Percentiles rank a stretch among this genome's conserved stretches.
Conservation (phyloP, 1,140 invertebrate genomes). For the Cotesia chilonis region DNA sequence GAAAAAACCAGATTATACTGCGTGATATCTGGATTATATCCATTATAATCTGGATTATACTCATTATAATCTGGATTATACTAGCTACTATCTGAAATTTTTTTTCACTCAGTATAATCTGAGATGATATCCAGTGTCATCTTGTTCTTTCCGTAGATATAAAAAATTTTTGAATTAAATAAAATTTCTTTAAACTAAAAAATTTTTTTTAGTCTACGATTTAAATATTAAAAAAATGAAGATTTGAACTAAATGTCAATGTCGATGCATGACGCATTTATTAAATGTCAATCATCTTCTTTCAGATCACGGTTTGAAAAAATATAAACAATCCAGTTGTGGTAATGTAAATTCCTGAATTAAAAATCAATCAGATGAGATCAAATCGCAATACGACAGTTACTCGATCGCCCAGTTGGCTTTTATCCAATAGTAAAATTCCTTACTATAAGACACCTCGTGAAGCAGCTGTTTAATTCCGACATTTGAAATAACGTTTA, state of each 20-base stretch:
- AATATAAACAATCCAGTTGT: slow-evolving; percentile 6
- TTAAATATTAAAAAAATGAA: background rate
- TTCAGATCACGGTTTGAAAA: slow-evolving; percentile 7
- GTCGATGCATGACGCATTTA: background rate
- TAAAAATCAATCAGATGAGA: slow-evolving; percentile 17
- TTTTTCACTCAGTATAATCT: too few species aligned
- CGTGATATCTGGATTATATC: too few species aligned
- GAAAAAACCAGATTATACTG: too few species aligned
- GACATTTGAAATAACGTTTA: slow-evolving; percentile 1
- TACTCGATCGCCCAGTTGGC: slow-evolving; percentile 21
- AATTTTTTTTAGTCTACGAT: too few species aligned
- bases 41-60: too few species aligned
- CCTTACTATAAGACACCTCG: background rate
- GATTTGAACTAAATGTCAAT: background rate
- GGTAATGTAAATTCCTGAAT: slow-evolving; percentile 21
- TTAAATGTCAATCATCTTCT: slow-evolving; percentile 2
- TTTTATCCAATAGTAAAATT: slow-evolving; percentile 20
- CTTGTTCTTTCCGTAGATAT: too few species aligned
- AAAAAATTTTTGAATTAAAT: too few species aligned
- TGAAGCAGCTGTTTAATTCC: background rate
- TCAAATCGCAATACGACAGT: slow-evolving; percentile 14
- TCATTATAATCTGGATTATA: too few species aligned
- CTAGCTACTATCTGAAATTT: too few species aligned
- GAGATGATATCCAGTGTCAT: too few species aligned
- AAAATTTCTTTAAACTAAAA: too few species aligned